Evolutionary conservation across 2,888 invertebrate genomes (phyloP).

Genomic region (Odontocerum albicorne): DNA sequence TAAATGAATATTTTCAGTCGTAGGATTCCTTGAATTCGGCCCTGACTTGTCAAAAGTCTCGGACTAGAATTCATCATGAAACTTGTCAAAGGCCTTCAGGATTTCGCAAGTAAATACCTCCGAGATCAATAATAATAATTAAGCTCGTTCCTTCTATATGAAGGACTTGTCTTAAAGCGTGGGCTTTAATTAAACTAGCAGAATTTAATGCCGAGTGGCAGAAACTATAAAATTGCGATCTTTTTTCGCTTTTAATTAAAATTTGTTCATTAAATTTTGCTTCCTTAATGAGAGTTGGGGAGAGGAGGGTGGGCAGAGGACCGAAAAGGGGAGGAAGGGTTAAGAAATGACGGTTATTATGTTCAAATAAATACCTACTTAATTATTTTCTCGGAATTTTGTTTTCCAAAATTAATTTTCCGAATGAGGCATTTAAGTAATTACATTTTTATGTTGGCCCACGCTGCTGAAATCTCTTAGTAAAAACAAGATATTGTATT

Average conservation of each 20-base stretch:
- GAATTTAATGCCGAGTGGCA: slow-evolving; percentile 29
- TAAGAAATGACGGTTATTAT: slow-evolving; percentile 19
- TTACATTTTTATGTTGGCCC: slow-evolving; percentile 16
- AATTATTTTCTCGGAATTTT: slow-evolving; percentile 18
- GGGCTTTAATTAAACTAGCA: slow-evolving; percentile 29
- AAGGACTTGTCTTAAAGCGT: slow-evolving; percentile 3
- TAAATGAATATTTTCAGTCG: too few relatives aligned
- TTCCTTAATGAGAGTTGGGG: slow-evolving; percentile 34
- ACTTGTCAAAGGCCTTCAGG: background rate
- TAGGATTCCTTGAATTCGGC: too few relatives aligned
- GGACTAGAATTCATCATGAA: background rate
- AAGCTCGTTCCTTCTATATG: background rate
- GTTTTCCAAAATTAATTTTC: slow-evolving; percentile 20
- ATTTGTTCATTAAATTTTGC: slow-evolving; percentile 35
- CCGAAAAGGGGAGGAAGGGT: background rate
- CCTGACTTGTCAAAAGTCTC: too few relatives aligned
- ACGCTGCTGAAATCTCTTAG: too few relatives aligned
- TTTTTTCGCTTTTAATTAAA: slow-evolving; percentile 36
- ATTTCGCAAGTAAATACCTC: background rate
- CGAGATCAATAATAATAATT: slow-evolving; percentile 4
- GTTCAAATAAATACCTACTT: slow-evolving; percentile 18
- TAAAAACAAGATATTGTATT: too few relatives aligned
- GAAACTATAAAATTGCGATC: slow-evolving; percentile 32
- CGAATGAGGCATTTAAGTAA: slow-evolving; percentile 9
- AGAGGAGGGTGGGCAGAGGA: slow-evolving; percentile 1